phyloP scores from a whole-genome alignment of 2,888 invertebrate species.

The Cordilura impudica region DNA sequence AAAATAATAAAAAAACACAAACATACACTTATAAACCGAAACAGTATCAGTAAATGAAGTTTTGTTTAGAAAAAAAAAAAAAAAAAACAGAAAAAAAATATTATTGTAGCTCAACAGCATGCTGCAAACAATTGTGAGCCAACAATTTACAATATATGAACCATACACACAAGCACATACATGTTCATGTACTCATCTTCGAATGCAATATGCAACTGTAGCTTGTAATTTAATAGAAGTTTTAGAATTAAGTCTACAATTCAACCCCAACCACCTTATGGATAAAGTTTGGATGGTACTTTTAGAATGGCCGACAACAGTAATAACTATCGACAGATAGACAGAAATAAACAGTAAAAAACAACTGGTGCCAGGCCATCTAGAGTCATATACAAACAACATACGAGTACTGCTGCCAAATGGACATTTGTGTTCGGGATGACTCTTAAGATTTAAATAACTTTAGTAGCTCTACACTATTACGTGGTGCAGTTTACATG shows the following conservation, averaged over 20 bases:
- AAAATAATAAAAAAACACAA: too few relatives aligned
- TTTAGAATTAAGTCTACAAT: slow-evolving; percentile 45
- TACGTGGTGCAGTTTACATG: too few relatives aligned
- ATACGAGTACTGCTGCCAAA: background rate
- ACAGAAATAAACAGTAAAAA: slow-evolving; percentile 20
- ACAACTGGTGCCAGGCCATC: slow-evolving; percentile 44
- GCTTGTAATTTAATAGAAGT: slow-evolving; percentile 45
- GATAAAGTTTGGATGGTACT: background rate
- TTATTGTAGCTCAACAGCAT: slow-evolving; percentile 38
- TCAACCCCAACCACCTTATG: background rate
- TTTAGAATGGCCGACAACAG: slow-evolving; percentile 33
- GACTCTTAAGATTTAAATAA: background rate
- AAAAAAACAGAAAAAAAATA: slow-evolving; percentile 17
- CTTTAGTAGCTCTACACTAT: too few relatives aligned
- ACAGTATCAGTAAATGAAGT: slow-evolving; percentile 33
- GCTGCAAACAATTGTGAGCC: slow-evolving; percentile 36
- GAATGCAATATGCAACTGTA: slow-evolving; percentile 8
- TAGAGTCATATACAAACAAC: background rate
- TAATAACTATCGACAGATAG: slow-evolving; percentile 41
- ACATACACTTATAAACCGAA: background rate
- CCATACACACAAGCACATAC: background rate
- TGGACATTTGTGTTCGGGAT: slow-evolving; percentile 16
- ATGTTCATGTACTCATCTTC: background rate
- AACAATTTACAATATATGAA: slow-evolving; percentile 14
- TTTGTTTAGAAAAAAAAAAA: slow-evolving; percentile 11